Evolutionary conservation across 2,888 invertebrate species (phyloP), one percentile per base, ranked within the genome.

Genomic region (Apamea anceps): DNA sequence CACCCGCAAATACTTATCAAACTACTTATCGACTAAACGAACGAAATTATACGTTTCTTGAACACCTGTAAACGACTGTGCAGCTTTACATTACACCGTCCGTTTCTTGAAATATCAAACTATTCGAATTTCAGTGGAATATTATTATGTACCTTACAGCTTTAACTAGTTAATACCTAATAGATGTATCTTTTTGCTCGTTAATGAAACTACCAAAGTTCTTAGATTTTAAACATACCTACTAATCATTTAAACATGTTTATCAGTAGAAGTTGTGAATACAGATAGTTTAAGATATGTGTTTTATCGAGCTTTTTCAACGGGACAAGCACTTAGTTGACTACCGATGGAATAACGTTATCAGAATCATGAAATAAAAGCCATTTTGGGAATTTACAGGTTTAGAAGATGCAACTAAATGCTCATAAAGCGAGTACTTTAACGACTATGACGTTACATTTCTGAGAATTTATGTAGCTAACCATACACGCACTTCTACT

Each of bases 31-130:
- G 32, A 32, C 10, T 65, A 37, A 65, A 12, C 21, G 65, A 37
- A 37, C 65, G 32, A 37, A 32, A 51, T 65, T 54, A 62, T 45
- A 48, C 72, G 62, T 75, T 81, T 42, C 6, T 60, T 63, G 65
- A 63, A 77, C 45, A 75, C n/a, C 66, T 80, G 72, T 65, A 72
- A 86, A 79, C 79, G 81, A 84, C 80, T 86, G 82, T 84, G 81
- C 86, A 84, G 87, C 86, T 88, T 86, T 88, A 88, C 83, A 87
- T 88, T 87, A 90, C 89, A 89, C 90, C 88, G 89, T 89, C 90
- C 88, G 89, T 88, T 81, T 81, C 79, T 87, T 85, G 73, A 72
- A 75, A 81, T 85, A 77, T 73, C 76, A 78, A 73, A 78, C 72
- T 77, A 51, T 76, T 80, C 80, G 63, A 81, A 77, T 77, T 83